Base-by-base conservation (phyloP, 2,113 vertebrate genomes). In the Lepisosteus osseus region DNA sequence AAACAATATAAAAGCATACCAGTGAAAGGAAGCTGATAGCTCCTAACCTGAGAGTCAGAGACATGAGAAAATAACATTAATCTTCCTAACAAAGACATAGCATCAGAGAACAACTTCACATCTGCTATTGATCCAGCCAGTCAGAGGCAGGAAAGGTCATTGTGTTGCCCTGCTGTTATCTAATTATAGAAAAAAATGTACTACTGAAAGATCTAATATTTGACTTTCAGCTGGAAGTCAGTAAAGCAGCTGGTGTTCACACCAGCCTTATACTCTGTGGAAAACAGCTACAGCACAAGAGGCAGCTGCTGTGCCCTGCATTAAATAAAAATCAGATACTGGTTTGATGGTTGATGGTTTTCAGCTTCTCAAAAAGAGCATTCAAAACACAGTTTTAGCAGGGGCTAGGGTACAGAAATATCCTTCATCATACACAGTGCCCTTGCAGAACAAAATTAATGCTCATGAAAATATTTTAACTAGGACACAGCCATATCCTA, bases 101-200 rank as follows among this genome's bases (percentile, higher is more conserved):
- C 7, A 17, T 59, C 65, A 61, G 11, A 4, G 65, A 45, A 57
- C 7, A 44, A 13, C 9, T 11, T 42, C 56, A 41, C 65, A 61
- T 68, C 65, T 73, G 66, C 65, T 67, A 73, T 73, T 61, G 72
- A 73, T 73, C 66, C 1, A 40, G 72, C 61, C 43, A 54, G 17
- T 68, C 55, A 42, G 13, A 15, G 57, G 65, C 29, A 12, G 57
- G n/a, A 73, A 63, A 73, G 72, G 72, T 73, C 65, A 56, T 40
- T 9, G 55, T 42, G 65, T 47, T 7, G 40, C 56, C 72, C 65
- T 44, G 45, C 66, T 61, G 72, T 68, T 61, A 12, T 65, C 51
- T 72, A 68, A 62, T 73, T 73, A 68, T 54, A 43, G 57, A 70
- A 56, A 59, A 57, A 67, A 40, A 67, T 17, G 65, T 17, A 51